Conservation (phyloP, 1,140 invertebrate genomes). For the Anadara kagoshimensis region DNA sequence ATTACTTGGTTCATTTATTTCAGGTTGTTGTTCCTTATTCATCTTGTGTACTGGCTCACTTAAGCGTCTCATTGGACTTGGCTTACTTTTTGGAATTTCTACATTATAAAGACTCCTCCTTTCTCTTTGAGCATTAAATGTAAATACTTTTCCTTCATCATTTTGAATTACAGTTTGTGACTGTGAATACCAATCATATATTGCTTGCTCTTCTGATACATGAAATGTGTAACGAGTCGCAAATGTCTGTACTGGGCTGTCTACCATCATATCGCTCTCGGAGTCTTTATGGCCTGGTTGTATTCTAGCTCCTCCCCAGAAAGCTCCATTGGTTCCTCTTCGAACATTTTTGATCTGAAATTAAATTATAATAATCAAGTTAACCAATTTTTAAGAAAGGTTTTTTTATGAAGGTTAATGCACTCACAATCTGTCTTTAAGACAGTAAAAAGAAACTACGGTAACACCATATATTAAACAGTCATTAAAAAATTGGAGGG, state of each 20-base stretch:
- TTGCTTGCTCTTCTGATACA: not conserved
- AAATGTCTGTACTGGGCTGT: constrained; percentile 5
- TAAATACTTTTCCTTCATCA: not conserved
- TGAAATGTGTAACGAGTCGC: not conserved
- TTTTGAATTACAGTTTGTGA: not conserved
- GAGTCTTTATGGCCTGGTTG: not conserved
- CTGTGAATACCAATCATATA: not conserved
- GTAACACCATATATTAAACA: no score
- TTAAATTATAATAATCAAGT: no score
- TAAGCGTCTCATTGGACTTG: no score
- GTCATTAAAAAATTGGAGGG: no score
- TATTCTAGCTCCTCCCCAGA: constrained; percentile 25
- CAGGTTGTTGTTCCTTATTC: no score
- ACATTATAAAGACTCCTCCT: not conserved
- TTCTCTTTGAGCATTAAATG: not conserved
- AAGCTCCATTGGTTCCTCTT: constrained; percentile 44
- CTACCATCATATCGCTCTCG: constrained; percentile 15
- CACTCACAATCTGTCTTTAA: no score
- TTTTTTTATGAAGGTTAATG: no score
- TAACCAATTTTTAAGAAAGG: no score
- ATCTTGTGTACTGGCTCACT: no score
- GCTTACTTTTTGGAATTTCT: no score
- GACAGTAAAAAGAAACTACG: no score
- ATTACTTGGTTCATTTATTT: no score
- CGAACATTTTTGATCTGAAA: not conserved